A percentile compares a stretch with the other conserved stretches of the same genome.
These are phyloP conservation scores for Rhamphomyia laevipes DNA, from an alignment of 2,888 invertebrate genomes.

Conservation along the genomic window DNA sequence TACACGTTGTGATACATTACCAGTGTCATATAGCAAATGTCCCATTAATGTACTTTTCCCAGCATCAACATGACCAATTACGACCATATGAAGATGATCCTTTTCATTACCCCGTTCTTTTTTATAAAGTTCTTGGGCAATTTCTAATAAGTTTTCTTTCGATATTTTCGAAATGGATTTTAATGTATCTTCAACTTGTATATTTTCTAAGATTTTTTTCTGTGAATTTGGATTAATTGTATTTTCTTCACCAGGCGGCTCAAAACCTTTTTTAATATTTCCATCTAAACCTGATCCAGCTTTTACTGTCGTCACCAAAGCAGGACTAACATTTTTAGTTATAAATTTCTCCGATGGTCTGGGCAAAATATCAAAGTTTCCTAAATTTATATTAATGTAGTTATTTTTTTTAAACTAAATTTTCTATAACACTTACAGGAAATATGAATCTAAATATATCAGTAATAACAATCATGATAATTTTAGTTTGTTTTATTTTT, in stretches of 20 bases:
- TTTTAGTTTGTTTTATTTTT: no score
- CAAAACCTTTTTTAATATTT: constrained; percentile 13
- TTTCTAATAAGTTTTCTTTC: constrained; percentile 39
- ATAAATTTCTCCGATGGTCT: no score
- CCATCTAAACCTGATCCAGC: constrained; percentile 27
- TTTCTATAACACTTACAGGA: no score
- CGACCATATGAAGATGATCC: constrained; percentile 81
- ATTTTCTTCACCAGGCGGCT: constrained; percentile 12
- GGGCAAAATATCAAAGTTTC: no score
- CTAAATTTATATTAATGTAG: no score
- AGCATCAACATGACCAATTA: constrained; percentile 81
- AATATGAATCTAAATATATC: no score
- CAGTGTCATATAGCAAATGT: constrained; percentile 73
- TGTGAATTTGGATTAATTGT: neutral
- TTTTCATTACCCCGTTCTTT: constrained; percentile 70
- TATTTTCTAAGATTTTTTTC: no score
- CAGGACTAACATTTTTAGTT: neutral
- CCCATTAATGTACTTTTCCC: constrained; percentile 67
- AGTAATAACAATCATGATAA: no score
- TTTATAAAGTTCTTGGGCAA: constrained; percentile 45
- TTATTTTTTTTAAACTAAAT: no score
- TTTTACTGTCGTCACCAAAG: constrained; percentile 21
- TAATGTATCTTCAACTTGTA: no score
- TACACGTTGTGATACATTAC: constrained; percentile 73
- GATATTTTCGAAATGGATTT: constrained; percentile 24